Base-by-base conservation (phyloP, 2,113 vertebrate genomes). In the Barnardius zonarius region DNA sequence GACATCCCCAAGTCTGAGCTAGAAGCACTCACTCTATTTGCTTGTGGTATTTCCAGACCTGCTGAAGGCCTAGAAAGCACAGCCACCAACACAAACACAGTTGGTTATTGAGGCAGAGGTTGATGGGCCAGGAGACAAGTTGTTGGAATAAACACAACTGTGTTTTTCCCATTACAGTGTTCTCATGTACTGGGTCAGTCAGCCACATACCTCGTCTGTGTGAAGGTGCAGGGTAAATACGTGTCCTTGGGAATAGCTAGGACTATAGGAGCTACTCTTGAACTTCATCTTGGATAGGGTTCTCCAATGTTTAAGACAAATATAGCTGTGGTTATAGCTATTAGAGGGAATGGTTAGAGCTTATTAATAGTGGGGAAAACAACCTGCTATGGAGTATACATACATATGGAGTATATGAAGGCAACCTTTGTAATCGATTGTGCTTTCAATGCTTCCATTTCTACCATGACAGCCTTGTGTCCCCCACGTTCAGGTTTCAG, bases 101-200 rank as follows among this genome's bases (percentile, higher is more conserved):
- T 13, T 82, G 57, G n/a, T 76, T 62, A 19, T n/a, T 94, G 86
- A 78, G 80, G 86, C 70, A 89, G 69, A 88, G 57, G 63, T 57
- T 80, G 83, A 41, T 85, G 67, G 46, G 44, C 28, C 7, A 6
- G 70, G 37, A 70, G 35, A 61, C 28, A 30, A 37, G 77, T 17
- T 89, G 78, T 17, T 76, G 83, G 78, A 85, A 85, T 83, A 95
- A 97, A 83, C 88, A 94, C 63, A 94, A 91, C 91, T 87, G 86
- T 86, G 83, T 70, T 89, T 96, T 88, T 68, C 31, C 77, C 81
- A 80, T 62, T 33, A 19, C 52, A 27, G 2, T 10, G 23, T 57
- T 90, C 74, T 86, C 91, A 33, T 73, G 93, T 89, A 35, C 69
- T 61, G 77, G 83, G 80, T 64, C 90, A 82, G 55, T 8, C 83